These are phyloP conservation scores for Sciurus vulgaris DNA, from an alignment of 2,797 vertebrate species.

Conservation along the genomic window DNA sequence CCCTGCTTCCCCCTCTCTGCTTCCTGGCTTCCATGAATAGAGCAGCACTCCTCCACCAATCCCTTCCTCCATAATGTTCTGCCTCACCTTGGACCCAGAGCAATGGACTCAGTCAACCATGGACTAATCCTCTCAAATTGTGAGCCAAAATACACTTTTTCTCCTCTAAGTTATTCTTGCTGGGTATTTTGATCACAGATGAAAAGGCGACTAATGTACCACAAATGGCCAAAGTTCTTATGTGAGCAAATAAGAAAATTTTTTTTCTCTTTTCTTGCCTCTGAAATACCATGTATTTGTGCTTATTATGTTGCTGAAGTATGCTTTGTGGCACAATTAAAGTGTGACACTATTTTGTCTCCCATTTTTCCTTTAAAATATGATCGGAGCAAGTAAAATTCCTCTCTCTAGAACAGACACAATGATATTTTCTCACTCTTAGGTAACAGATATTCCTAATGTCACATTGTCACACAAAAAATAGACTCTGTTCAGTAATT, in stretches of 20 bases:
- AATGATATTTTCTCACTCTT: slow-evolving; percentile 20
- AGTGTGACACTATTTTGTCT: slow-evolving; percentile 62
- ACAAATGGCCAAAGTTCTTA: not conserved
- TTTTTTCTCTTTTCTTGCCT: slow-evolving; percentile 45
- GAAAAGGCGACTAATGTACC: no score
- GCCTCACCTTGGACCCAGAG: no score
- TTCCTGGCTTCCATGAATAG: no score
- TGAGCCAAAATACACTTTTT: no score
- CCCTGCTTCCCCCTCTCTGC: no score
- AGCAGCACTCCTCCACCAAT: no score
- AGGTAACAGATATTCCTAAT: slow-evolving; percentile 29
- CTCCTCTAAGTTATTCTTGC: no score
- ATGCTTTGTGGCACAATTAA: slow-evolving; percentile 29
- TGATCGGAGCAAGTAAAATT: not conserved
- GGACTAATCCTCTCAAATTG: no score
- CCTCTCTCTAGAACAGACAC: not conserved
- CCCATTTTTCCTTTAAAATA: slow-evolving; percentile 47
- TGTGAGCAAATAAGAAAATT: slow-evolving; percentile 2
- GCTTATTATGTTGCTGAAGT: slow-evolving; percentile 2
- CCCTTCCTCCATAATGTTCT: no score
- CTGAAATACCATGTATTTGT: slow-evolving; percentile 3
- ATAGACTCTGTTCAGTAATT: slow-evolving; percentile 40
- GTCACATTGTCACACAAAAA: not conserved
- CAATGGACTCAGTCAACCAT: no score
- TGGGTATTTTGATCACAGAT: no score